Evolutionary conservation across 2,888 invertebrate species (phyloP), one percentile per base, ranked within the genome.

Genomic region (Volucella zonaria): DNA sequence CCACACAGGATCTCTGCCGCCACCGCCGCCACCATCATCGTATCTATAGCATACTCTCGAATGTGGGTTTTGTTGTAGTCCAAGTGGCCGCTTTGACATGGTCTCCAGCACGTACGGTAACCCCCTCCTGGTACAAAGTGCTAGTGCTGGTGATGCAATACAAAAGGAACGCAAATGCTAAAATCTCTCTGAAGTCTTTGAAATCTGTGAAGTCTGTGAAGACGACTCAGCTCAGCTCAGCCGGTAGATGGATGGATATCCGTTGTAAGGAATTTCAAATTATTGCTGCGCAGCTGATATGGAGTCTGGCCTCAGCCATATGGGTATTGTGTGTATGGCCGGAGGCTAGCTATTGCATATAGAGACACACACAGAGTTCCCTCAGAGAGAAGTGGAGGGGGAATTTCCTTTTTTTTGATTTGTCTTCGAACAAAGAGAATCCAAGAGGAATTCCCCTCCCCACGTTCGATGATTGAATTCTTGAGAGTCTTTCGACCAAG

Each of bases 261-360:
- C 43, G 80, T 80, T 66, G 75, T 71, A 80, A 75, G 80, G 81
- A 81, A 85, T 81, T 81, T 85, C 56, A 81, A 76, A 81, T 81
- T 85, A 81, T 81, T 81, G 56, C 67, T 56, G 47, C 6, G 31
- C 61, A 42, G 67, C 83, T 80, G 83, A 85, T 85, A 85, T 66
- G 75, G 71, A 67, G 0, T 71, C 54, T 79, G 74, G 70, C 49
- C 54, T 43, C 45, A 18, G 40, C 15, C 58, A 15, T 40, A 61
- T 67, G 66, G 64, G 23, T 73, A 31, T 68, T 42, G 52, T 58
- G 31, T 70, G 45, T 18, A 62, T 45, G n/a, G 62, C 49, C 42
- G 10, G 38, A 38, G 61, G 71, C 71, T 42, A 51, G n/a, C 47
- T 18, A 56, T 42, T 12, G 31, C 52, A 43, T 31, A 64, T 59